phyloP scores from a whole-genome alignment of 1,140 invertebrate genomes.

The Araneus ventricosus region DNA sequence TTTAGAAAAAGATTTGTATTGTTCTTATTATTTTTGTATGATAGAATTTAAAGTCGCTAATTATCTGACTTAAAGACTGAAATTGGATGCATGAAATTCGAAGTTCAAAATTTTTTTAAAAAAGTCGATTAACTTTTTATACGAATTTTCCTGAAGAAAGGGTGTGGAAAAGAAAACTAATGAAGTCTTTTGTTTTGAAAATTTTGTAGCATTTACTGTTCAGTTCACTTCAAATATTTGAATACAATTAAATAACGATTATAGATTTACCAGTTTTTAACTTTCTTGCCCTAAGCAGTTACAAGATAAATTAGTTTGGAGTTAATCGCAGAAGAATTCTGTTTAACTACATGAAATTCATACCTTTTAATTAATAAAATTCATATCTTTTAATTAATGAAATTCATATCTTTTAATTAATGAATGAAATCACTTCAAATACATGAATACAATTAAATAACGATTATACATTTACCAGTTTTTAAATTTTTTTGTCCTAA shows the following conservation, averaged over 20 bases:
- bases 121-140: no score
- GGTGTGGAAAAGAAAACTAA: no score
- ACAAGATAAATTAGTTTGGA: neutral
- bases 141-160: no score
- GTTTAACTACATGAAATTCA: neutral
- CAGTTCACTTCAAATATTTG: neutral
- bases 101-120: no score
- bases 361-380: neutral
- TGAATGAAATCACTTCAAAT: neutral
- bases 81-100: conserved; percentile 16
- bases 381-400: neutral
- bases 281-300: no score
- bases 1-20: conserved; percentile 68
- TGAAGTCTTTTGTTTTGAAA: neutral
- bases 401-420: neutral
- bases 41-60: conserved; percentile 44
- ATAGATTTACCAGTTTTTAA: no score
- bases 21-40: conserved; percentile 74
- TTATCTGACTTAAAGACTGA: conserved; percentile 14
- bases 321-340: neutral
- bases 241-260: neutral
- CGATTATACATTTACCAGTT: no score
- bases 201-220: neutral
- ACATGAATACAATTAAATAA: neutral
- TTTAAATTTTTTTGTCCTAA: no score